A percentile compares a stretch with the other conserved stretches of the same genome.
These are phyloP conservation scores for Piaya cayana DNA, from an alignment of 2,113 vertebrate species.

Conservation along the genomic window DNA sequence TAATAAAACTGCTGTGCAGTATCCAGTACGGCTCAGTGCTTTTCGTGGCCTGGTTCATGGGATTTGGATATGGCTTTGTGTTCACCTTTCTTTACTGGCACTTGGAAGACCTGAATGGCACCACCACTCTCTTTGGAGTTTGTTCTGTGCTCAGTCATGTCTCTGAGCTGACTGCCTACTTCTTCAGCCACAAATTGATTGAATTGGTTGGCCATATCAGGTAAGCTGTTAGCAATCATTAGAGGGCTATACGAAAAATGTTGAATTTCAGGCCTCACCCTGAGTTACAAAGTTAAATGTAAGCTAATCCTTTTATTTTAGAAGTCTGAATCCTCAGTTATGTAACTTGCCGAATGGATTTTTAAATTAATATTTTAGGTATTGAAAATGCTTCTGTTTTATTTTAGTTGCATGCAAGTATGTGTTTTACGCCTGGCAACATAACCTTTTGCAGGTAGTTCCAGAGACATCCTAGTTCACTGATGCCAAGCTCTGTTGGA, in stretches of 20 bases:
- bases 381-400: neutral
- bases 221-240: conserved; percentile 66
- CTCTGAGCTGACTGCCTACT: conserved; percentile 93
- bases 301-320: neutral
- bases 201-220: conserved; percentile 97
- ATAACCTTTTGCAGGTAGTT: neutral
- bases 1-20: conserved; percentile 89
- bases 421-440: neutral
- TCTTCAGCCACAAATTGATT: conserved; percentile 97
- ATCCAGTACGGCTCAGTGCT: conserved; percentile 93
- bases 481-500: neutral
- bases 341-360: neutral
- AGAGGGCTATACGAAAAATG: neutral
- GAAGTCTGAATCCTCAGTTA: neutral
- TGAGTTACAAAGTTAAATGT: neutral
- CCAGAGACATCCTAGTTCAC: neutral
- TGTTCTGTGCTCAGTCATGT: conserved; percentile 93
- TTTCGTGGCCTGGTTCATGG: conserved; percentile 99
- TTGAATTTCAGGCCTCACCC: neutral
- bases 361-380: neutral
- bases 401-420: neutral
- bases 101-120: conserved; percentile 91
- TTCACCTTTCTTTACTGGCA: conserved; percentile 99
- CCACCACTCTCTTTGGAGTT: conserved; percentile 94
- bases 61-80: conserved; percentile 96